Evolutionary conservation across 2,888 invertebrate species (phyloP).

Genomic region (Watsonalla binaria): DNA sequence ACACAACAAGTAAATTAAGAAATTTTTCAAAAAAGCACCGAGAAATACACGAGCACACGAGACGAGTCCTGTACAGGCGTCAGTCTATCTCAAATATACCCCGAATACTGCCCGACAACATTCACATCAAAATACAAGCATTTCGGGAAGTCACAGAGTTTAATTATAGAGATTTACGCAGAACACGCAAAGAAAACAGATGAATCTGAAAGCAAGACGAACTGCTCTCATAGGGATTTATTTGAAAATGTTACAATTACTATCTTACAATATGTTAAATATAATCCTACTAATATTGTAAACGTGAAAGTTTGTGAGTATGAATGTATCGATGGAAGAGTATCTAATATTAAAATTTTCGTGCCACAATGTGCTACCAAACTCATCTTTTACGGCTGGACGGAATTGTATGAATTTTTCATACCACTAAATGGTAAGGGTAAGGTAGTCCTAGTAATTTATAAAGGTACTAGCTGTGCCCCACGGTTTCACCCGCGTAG

Average conservation of each 20-base stretch:
- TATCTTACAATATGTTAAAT: constrained; percentile 12
- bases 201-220: neutral
- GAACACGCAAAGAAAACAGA: constrained; percentile 22
- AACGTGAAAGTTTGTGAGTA: too few relatives aligned
- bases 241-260: constrained; percentile 15
- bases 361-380: too few relatives aligned
- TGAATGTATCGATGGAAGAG: too few relatives aligned
- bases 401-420: too few relatives aligned
- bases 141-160: constrained; percentile 56
- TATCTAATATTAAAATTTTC: too few relatives aligned
- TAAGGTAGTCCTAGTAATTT: too few relatives aligned
- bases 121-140: constrained; percentile 52
- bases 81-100: constrained; percentile 48
- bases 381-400: too few relatives aligned
- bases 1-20: too few relatives aligned
- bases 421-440: too few relatives aligned
- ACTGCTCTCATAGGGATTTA: constrained; percentile 8
- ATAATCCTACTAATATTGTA: neutral
- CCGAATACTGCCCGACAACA: constrained; percentile 53
- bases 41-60: constrained; percentile 44
- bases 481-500: too few relatives aligned
- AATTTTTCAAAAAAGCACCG: constrained; percentile 29
- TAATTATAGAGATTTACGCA: constrained; percentile 52
- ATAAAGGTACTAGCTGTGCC: too few relatives aligned
- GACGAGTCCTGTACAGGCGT: constrained; percentile 56